Evolutionary conservation across 1,140 invertebrate species (phyloP).

Genomic region (Drosophila kepulauana): DNA sequence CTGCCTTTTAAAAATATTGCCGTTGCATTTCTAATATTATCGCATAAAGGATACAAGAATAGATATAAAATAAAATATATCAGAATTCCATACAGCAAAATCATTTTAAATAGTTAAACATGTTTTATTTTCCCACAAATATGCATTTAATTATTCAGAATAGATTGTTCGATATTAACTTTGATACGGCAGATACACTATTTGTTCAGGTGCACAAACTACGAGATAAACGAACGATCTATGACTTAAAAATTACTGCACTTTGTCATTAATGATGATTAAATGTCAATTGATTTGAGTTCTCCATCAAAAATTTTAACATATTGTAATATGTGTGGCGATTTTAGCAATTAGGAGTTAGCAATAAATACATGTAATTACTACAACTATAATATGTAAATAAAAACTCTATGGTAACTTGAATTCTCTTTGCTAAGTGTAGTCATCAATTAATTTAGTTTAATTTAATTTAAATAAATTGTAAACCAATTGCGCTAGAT

Average conservation of each 20-base stretch:
- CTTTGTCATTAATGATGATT: constrained; percentile 30
- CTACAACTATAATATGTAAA: constrained; percentile 34
- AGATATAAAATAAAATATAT: too few relatives aligned
- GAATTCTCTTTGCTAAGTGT: constrained; percentile 57
- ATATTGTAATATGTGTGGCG: constrained; percentile 37
- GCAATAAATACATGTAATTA: constrained; percentile 61
- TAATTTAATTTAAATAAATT: constrained; percentile 56
- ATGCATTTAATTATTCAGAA: constrained; percentile 39
- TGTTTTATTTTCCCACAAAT: constrained; percentile 23
- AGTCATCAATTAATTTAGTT: constrained; percentile 30
- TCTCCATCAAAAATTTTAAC: constrained; percentile 45
- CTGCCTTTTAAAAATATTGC: too few relatives aligned
- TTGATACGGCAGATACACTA: constrained; percentile 52
- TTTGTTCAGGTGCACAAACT: constrained; percentile 37
- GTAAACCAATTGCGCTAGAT: constrained; percentile 76
- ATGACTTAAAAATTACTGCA: constrained; percentile 53
- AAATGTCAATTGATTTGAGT: background rate
- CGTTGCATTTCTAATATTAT: too few relatives aligned
- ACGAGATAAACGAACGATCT: constrained; percentile 45
- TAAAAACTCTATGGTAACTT: constrained; percentile 46
- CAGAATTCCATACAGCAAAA: background rate
- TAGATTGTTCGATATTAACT: constrained; percentile 55
- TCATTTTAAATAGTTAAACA: background rate
- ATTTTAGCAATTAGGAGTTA: constrained; percentile 39
- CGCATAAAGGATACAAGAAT: too few relatives aligned